These are phyloP conservation scores for Diabrotica undecimpunctata DNA, from an alignment of 1,140 invertebrate genomes.

Conservation along the genomic window DNA sequence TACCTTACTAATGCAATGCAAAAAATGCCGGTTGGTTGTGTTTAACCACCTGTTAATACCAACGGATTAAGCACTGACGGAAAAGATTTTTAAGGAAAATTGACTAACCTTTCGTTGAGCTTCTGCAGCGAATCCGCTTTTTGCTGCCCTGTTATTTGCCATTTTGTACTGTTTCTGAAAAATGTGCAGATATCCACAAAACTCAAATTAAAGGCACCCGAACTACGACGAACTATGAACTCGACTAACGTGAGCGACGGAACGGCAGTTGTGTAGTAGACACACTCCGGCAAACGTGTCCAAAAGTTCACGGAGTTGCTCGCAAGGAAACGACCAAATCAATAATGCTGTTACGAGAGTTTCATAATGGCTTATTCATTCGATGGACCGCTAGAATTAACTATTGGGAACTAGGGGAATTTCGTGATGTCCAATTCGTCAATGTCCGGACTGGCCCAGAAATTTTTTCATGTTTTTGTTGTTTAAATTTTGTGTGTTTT, in stretches of 20 bases:
- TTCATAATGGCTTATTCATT: background rate
- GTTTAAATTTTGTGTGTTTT: too few species aligned
- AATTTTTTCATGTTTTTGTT: too few species aligned
- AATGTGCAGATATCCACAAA: slow-evolving; percentile 19
- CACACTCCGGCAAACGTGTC: background rate
- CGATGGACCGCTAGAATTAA: background rate
- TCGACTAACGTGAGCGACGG: background rate
- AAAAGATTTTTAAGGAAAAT: slow-evolving; percentile 4
- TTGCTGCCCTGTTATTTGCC: slow-evolving; percentile 84
- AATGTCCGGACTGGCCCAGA: too few species aligned
- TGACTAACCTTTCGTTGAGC: slow-evolving; percentile 79
- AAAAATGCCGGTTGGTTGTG: too few species aligned
- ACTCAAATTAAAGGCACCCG: slow-evolving; percentile 6
- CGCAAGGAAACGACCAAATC: background rate
- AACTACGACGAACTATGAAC: slow-evolving; percentile 15
- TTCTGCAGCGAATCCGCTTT: slow-evolving; percentile 91
- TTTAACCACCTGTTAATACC: slow-evolving; percentile 16
- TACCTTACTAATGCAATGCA: too few species aligned
- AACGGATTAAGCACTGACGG: background rate
- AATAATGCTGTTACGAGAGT: background rate
- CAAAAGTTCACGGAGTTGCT: background rate
- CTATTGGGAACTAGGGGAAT: too few species aligned
- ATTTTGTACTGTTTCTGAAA: slow-evolving; percentile 50
- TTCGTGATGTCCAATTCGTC: too few species aligned
- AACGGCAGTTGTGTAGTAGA: background rate